Base-by-base conservation (phyloP, 1,140 invertebrate species). In the Neodiprion virginianus region DNA sequence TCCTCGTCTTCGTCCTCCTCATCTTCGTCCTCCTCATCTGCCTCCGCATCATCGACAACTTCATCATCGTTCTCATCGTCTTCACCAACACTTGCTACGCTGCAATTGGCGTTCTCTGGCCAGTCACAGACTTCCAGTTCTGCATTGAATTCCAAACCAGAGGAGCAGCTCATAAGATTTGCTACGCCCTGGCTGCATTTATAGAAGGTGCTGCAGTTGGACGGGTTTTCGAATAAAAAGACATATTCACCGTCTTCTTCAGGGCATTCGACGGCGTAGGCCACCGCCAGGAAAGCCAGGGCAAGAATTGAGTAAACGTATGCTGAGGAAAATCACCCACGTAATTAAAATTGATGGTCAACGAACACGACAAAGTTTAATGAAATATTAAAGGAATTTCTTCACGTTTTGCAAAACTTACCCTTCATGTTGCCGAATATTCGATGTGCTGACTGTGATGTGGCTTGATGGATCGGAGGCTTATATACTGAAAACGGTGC, bases 121-220 rank as follows among this genome's bases (percentile, higher is more conserved):
- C 88, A 93, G 79, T 93, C 92, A 78, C 92, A 93, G 7, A 89
- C 84, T 76, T 86, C 82, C 1, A 85, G 76, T 1, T 79, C 50
- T 7, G 88, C 78, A 78, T 92, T 91, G 83, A 92, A 93, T 71
- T 90, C 88, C 0, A 92, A 81, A 1, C 85, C 88, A 5, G 76
- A 70, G 2, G 89, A 89, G 76, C 92, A 93, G 8, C 71, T 9
- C 79, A 87, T 86, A 11, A 87, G 79, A n/a, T 89, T 82, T 1
- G 89, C 85, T 12, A 79, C 72, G 0, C 89, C 89, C 11, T 81
- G 84, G 1, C 87, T 83, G 76, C 93, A 94, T 21, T 89, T 86
- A 79, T 91, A 93, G 79, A 91, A 94, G 69, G 84, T 89, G 4
- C 83, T 79, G 77, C 92, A 93, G 75, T 91, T 87, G 3, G 79